Base-by-base conservation (phyloP, 2,888 invertebrate genomes). In the Cryptosula pallasiana region DNA sequence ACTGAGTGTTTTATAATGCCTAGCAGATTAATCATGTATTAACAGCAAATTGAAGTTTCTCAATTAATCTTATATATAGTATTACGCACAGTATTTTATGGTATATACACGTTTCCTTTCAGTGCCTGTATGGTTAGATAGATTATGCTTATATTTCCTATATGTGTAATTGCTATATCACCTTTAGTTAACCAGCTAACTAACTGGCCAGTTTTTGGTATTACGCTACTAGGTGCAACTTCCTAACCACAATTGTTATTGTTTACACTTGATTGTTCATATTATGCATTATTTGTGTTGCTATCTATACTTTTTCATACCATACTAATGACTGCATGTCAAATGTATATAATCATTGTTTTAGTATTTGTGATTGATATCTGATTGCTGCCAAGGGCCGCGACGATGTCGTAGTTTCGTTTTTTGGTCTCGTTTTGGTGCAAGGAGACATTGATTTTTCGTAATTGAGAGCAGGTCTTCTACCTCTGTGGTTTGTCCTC, bases 121-220 rank as follows among this genome's bases (percentile, higher is more conserved):
- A 45, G 45, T 13, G 45, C 45, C 20, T 45, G 20, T n/a, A n/a
- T n/a, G n/a, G n/a, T n/a, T n/a, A n/a, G n/a, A n/a, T n/a, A 45
- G 9, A 13, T 45, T 45, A 45, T 5, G 9, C 45, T 13, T 45
- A 13, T 45, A 45, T 20, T 45, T 45, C 45, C 45, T 45, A 45
- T 45, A 45, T 20, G 20, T 13, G 45, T 45, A 45, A 13, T 45
- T 45, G 45, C 45, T 13, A 45, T 45, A 45, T 45, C 45, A 5
- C 45, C 45, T 13, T 45, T 20, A 45, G 45, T 45, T 45, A 45
- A n/a, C n/a, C n/a, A n/a, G n/a, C 20, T 5, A 45, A 45, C 45
- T 45, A 45, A 45, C 57, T 57, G 57, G 57, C 57, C 57, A 57
- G 57, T 57, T 57, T 57, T 57, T 57, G n/a, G 13, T 57, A 25